These are phyloP conservation scores for Arenaria interpres DNA, from an alignment of 2,113 vertebrate genomes.

Conservation along the genomic window DNA sequence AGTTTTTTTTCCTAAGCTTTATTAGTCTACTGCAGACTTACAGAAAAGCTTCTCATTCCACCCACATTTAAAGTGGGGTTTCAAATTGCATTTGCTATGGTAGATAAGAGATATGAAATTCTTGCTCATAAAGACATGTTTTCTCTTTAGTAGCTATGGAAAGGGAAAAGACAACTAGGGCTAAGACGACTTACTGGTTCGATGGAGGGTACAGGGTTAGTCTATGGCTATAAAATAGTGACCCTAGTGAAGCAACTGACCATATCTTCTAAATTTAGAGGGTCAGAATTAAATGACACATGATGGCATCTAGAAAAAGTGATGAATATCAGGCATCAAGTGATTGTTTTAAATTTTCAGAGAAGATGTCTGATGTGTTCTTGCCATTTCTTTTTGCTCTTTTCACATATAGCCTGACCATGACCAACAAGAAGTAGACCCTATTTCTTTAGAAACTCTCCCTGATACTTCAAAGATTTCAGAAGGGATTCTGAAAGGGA, in stretches of 20 bases:
- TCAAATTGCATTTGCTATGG: slow-evolving; percentile 14
- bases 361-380: background rate
- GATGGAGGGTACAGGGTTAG: background rate
- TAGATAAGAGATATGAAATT: background rate
- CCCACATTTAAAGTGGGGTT: background rate
- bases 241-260: background rate
- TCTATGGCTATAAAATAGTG: background rate
- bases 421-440: background rate
- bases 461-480: background rate
- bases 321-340: background rate
- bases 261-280: background rate
- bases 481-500: background rate
- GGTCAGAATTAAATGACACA: background rate
- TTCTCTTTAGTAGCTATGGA: background rate
- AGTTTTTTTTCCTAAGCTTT: background rate
- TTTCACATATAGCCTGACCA: background rate
- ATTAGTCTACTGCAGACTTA: background rate
- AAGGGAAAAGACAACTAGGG: background rate
- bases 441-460: background rate
- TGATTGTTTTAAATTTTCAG: background rate
- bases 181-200: background rate
- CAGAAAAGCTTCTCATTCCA: background rate
- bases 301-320: background rate
- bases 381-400: background rate
- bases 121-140: background rate